phyloP scores from a whole-genome alignment of 2,888 invertebrate genomes.

The Andrena fulva region DNA sequence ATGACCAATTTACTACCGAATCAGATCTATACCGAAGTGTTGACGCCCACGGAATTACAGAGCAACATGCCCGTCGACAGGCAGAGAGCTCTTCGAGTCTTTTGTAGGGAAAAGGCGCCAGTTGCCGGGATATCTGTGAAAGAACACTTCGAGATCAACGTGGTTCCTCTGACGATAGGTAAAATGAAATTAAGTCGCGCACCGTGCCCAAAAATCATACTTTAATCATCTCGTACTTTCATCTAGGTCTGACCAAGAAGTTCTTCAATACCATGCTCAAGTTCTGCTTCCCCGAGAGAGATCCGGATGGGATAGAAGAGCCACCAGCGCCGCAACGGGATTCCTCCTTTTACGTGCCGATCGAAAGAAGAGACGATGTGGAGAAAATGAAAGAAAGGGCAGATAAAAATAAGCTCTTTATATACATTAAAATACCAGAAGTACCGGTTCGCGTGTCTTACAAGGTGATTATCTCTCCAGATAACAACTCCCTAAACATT shows the following conservation, averaged over 20 bases:
- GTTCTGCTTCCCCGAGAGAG: conserved; percentile 98
- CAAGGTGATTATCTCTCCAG: conserved; percentile 85
- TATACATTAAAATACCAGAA: conserved; percentile 99
- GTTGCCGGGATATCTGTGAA: conserved; percentile 99
- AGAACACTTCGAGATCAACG: conserved; percentile 99
- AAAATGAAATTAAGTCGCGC: not conserved
- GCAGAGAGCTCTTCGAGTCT: conserved; percentile 94
- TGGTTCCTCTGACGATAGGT: conserved; percentile 96
- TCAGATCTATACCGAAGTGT: conserved; percentile 95
- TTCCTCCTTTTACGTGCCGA: conserved; percentile 95
- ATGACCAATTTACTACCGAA: conserved; percentile 98
- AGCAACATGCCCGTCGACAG: conserved; percentile 96
- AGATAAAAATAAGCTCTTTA: conserved; percentile 98
- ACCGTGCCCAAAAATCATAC: not conserved
- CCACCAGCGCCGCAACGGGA: conserved; percentile 88
- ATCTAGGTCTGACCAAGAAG: conserved; percentile 93
- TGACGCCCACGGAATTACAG: conserved; percentile 92
- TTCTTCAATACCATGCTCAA: conserved; percentile 98
- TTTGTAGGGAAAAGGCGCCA: conserved; percentile 97
- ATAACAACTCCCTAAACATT: not conserved
- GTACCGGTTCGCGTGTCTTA: conserved; percentile 97
- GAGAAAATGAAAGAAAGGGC: conserved; percentile 99
- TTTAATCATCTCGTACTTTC: not conserved
- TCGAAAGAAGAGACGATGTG: conserved; percentile 96
- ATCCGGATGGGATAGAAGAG: conserved; percentile 92